phyloP scores from a whole-genome alignment of 2,888 invertebrate genomes.

The Agriopis leucophaearia region DNA sequence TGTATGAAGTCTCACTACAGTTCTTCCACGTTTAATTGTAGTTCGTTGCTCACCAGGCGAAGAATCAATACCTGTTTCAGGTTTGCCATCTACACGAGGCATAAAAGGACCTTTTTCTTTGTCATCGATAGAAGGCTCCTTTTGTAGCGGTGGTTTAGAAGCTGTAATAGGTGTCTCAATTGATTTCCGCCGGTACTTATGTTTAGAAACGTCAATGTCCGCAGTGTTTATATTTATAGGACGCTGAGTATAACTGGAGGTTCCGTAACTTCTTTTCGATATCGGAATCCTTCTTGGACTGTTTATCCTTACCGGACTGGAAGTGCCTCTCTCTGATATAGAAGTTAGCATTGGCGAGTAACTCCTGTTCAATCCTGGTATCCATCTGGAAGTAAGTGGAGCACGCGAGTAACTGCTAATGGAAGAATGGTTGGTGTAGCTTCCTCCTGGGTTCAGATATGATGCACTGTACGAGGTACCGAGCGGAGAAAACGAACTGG shows the following conservation, averaged over 20 bases:
- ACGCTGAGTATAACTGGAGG: slow-evolving; percentile 81
- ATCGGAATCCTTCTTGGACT: slow-evolving; percentile 80
- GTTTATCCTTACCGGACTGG: slow-evolving; percentile 73
- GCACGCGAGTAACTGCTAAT: slow-evolving; percentile 86
- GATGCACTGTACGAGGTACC: slow-evolving; percentile 81
- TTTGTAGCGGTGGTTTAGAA: slow-evolving; percentile 52
- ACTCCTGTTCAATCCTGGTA: slow-evolving; percentile 73
- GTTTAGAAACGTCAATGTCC: slow-evolving; percentile 93
- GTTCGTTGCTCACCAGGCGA: slow-evolving; percentile 77
- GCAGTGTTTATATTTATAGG: slow-evolving; percentile 93
- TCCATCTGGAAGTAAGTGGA: slow-evolving; percentile 73
- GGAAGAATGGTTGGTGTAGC: slow-evolving; percentile 80
- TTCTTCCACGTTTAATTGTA: slow-evolving; percentile 90
- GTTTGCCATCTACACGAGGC: slow-evolving; percentile 79
- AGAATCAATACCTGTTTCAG: slow-evolving; percentile 76
- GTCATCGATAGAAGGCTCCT: slow-evolving; percentile 60
- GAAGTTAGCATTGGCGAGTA: slow-evolving; percentile 92
- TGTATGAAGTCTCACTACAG: slow-evolving; percentile 91
- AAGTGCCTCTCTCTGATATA: slow-evolving; percentile 84
- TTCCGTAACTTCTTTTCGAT: slow-evolving; percentile 79
- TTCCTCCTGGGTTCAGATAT: slow-evolving; percentile 81
- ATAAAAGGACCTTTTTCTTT: slow-evolving; percentile 75
- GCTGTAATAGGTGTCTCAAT: slow-evolving; percentile 50
- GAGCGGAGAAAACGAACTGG: slow-evolving; percentile 74
- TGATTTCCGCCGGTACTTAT: slow-evolving; percentile 83